Evolutionary conservation across 2,113 vertebrate species (phyloP).

Genomic region (Zapornia atra): DNA sequence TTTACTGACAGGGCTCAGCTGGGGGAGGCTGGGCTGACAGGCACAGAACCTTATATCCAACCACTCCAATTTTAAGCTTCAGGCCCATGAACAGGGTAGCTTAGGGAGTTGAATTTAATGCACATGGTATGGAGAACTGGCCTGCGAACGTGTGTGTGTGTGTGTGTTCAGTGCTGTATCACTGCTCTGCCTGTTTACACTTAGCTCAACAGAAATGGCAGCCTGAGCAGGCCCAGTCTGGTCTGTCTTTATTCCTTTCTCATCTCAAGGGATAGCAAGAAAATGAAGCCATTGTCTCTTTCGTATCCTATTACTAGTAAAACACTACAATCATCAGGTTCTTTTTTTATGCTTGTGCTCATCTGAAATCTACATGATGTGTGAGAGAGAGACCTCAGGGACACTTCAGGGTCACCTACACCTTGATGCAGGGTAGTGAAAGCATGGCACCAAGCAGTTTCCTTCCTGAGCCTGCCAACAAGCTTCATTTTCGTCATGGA

Average conservation of each 20-base stretch:
- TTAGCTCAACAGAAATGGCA: not conserved
- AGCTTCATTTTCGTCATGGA: not conserved
- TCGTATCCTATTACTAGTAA: not conserved
- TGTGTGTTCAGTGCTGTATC: not conserved
- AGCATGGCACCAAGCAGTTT: not conserved
- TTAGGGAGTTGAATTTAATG: conserved; percentile 24
- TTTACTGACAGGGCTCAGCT: conserved; percentile 17
- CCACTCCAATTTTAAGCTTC: conserved; percentile 57
- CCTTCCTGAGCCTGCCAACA: not conserved
- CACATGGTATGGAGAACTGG: not conserved
- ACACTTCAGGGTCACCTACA: not conserved
- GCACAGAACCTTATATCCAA: conserved; percentile 14
- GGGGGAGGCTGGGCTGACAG: not conserved
- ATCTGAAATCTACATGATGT: not conserved
- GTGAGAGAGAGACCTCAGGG: not conserved
- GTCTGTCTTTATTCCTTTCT: not conserved
- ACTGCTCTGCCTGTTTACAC: not conserved
- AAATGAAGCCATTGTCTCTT: not conserved
- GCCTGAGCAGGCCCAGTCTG: not conserved
- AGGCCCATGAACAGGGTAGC: not conserved
- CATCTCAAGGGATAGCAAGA: too few species aligned
- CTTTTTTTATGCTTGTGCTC: not conserved
- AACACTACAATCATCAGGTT: not conserved
- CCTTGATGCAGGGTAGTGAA: not conserved
- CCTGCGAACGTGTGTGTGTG: rapidly evolving